Percentiles rank a stretch among this genome's conserved stretches.
Evolutionary conservation across 92 coral and sea anemone genomes (phyloP).

Genomic region (Zoanthus solanderi): DNA sequence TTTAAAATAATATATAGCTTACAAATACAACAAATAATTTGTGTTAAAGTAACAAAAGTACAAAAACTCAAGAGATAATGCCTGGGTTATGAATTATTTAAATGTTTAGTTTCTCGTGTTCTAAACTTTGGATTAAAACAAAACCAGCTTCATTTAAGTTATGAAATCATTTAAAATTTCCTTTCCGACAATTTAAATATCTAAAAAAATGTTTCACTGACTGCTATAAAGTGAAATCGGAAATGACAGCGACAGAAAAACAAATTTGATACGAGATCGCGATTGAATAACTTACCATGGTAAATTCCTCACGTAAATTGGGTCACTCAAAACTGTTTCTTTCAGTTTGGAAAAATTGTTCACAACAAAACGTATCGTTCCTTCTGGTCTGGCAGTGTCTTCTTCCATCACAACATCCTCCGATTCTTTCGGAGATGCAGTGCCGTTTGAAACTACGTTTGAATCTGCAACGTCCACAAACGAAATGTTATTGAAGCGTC

Average conservation of each 20-base stretch:
- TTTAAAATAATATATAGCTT: not conserved
- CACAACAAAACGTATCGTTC: constrained; percentile 81
- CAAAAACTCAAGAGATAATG: not conserved
- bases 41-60: not conserved
- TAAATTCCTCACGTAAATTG: constrained; percentile 91
- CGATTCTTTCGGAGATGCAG: constrained; percentile 77
- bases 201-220: not conserved
- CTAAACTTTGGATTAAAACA: not conserved
- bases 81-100: constrained; percentile 35
- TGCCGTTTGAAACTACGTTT: constrained; percentile 77
- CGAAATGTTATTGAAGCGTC: not conserved
- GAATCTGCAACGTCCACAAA: constrained; percentile 79
- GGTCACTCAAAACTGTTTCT: constrained; percentile 90
- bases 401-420: constrained; percentile 94
- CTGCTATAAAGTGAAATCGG: not conserved
- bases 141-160: not conserved
- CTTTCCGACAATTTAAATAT: not conserved
- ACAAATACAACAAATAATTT: not conserved
- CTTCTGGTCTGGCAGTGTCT: constrained; percentile 98
- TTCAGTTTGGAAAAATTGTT: constrained; percentile 88
- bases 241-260: not conserved
- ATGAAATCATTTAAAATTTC: not conserved
- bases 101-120: constrained; percentile 1
- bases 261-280: not conserved
- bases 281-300: constrained; percentile 86